phyloP scores from a whole-genome alignment of 2,888 invertebrate genomes.

The Cosmia trapezina region DNA sequence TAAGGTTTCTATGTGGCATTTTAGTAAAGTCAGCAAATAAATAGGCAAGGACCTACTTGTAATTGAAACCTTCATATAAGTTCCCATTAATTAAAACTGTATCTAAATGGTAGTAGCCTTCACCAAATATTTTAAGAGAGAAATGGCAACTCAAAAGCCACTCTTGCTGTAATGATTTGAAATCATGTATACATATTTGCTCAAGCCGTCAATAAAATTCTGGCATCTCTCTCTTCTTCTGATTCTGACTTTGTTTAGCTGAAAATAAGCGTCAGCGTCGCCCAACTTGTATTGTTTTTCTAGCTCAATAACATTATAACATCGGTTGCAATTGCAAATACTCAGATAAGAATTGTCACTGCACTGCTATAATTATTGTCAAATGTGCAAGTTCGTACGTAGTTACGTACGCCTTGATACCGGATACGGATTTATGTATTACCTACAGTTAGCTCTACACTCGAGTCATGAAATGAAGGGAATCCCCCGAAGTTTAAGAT shows the following conservation, averaged over 20 bases:
- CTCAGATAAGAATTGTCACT: conserved; percentile 10
- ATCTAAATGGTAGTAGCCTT: background rate
- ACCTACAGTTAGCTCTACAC: conserved; percentile 6
- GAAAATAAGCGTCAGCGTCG: background rate
- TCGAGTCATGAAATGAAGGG: background rate
- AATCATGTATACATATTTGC: background rate
- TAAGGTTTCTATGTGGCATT: background rate
- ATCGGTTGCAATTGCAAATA: conserved; percentile 15
- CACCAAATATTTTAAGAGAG: conserved; percentile 2
- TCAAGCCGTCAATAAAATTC: background rate
- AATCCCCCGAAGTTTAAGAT: conserved; percentile 6
- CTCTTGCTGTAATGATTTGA: background rate
- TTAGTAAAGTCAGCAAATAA: background rate
- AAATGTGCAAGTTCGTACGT: conserved; percentile 1
- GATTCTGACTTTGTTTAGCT: background rate
- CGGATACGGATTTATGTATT: conserved; percentile 29
- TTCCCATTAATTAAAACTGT: background rate
- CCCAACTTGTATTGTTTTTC: background rate
- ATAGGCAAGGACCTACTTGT: background rate
- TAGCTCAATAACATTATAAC: background rate
- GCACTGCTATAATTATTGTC: conserved; percentile 5
- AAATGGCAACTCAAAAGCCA: background rate
- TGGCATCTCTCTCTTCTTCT: background rate
- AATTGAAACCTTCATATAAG: conserved; percentile 1
- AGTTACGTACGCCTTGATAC: conserved; percentile 1